These are phyloP conservation scores for Limnephilus rhombicus DNA, from an alignment of 2,888 invertebrate genomes.

Conservation along the genomic window DNA sequence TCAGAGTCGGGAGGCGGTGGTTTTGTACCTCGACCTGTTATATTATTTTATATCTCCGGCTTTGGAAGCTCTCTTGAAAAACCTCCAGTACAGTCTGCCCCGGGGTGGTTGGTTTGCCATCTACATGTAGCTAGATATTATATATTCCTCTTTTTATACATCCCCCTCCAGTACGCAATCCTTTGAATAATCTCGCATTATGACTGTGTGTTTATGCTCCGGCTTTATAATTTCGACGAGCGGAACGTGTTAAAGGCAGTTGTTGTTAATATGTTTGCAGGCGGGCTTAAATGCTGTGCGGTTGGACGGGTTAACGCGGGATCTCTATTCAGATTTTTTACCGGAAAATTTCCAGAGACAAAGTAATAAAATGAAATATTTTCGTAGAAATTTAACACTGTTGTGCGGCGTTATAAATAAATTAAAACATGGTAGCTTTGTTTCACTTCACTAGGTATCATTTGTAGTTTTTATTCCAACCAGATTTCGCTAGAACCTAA, in stretches of 20 bases:
- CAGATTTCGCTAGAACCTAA: neutral
- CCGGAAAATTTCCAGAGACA: conserved; percentile 24
- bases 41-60: conserved; percentile 22
- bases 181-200: conserved; percentile 58
- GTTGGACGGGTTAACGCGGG: conserved; percentile 30
- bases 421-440: too few relatives aligned
- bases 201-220: conserved; percentile 52
- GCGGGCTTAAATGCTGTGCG: conserved; percentile 55
- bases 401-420: too few relatives aligned
- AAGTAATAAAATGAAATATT: neutral
- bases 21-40: neutral
- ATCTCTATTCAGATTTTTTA: conserved; percentile 49
- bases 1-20: conserved; percentile 2
- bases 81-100: conserved; percentile 13
- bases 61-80: conserved; percentile 35
- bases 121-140: neutral
- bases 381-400: neutral
- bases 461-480: neutral
- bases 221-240: conserved; percentile 64
- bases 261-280: conserved; percentile 64
- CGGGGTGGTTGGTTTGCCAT: conserved; percentile 26
- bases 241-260: conserved; percentile 63
- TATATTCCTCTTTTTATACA: conserved; percentile 18
- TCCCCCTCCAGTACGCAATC: conserved; percentile 47
- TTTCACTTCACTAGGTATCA: too few relatives aligned